Percentiles rank a stretch among this genome's conserved stretches.
These are phyloP conservation scores for Cichlasoma orientale DNA, from an alignment of 2,797 vertebrate genomes.

Conservation along the genomic window DNA sequence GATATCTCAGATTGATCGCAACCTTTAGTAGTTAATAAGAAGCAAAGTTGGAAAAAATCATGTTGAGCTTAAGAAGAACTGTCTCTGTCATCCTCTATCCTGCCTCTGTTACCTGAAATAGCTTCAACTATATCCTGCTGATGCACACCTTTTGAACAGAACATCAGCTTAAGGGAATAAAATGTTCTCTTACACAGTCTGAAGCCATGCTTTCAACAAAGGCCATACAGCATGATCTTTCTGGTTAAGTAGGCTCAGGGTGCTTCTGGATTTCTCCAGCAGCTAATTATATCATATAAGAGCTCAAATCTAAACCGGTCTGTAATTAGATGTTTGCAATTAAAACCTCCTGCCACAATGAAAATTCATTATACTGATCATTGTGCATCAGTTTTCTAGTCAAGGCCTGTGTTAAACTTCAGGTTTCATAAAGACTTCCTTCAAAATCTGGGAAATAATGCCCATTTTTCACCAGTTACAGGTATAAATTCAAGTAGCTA, in stretches of 20 bases:
- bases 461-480: not conserved
- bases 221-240: not conserved
- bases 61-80: not conserved
- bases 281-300: not conserved
- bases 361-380: not conserved
- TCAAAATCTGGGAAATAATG: not conserved
- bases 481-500: not conserved
- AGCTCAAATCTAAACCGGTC: not conserved
- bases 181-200: not conserved
- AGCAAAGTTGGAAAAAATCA: not conserved
- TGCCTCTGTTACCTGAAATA: not conserved
- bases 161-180: too few relatives aligned
- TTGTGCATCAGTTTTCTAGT: not conserved
- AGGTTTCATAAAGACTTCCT: not conserved
- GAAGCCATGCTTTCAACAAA: not conserved
- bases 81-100: not conserved
- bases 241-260: not conserved
- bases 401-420: not conserved
- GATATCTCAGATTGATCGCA: conserved; percentile 30
- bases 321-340: not conserved
- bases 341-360: not conserved
- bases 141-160: not conserved
- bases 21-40: not conserved
- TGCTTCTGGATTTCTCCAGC: not conserved
- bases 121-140: not conserved